These are phyloP conservation scores for Uloborus diversus DNA, from an alignment of 1,140 invertebrate species.

Conservation along the genomic window DNA sequence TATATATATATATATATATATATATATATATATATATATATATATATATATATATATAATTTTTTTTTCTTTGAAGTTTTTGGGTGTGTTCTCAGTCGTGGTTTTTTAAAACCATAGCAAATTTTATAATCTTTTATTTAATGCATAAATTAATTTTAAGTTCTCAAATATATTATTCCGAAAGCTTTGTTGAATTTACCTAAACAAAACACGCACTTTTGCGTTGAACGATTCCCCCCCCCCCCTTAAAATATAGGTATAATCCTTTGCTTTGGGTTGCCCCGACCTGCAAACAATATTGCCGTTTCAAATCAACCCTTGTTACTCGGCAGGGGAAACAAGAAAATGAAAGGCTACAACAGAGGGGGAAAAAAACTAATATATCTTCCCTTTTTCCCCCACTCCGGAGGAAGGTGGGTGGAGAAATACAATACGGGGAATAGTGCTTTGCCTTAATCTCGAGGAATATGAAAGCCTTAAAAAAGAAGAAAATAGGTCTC, in stretches of 20 bases:
- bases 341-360: constrained; percentile 50
- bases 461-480: constrained; percentile 53
- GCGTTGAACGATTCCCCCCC: neutral
- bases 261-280: constrained; percentile 20
- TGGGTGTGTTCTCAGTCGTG: no score
- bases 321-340: constrained; percentile 41
- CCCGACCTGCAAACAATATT: constrained; percentile 47
- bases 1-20: no score
- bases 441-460: constrained; percentile 45
- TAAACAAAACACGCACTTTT: neutral
- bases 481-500: constrained; percentile 44
- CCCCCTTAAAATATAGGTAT: constrained; percentile 41
- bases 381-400: constrained; percentile 25
- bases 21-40: no score
- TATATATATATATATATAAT: no score
- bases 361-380: constrained; percentile 51
- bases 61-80: no score
- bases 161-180: no score
- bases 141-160: no score
- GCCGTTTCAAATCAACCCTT: constrained; percentile 51
- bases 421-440: constrained; percentile 50
- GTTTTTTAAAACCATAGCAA: no score
- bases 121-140: no score
- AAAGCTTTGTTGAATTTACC: no score
- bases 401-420: neutral